Base-by-base conservation (phyloP, 1,140 invertebrate genomes). In the Pararge aegeria region DNA sequence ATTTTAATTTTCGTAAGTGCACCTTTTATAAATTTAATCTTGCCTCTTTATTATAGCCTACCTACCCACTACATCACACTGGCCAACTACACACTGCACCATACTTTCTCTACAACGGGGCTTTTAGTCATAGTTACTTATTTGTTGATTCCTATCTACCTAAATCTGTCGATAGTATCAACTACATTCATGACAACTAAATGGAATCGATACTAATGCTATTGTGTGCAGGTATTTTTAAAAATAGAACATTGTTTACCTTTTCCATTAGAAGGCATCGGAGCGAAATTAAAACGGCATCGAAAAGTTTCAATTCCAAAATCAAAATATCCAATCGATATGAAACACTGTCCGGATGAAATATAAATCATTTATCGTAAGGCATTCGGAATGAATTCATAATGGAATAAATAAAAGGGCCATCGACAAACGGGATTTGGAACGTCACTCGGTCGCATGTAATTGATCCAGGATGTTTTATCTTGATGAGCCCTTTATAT, bases 381-480 rank as follows among this genome's bases (percentile, higher is more conserved):
- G 46, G 49, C 49, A 52, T 52, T 51, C 49, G 61, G 48, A 66
- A 64, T 69, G 54, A 66, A 64, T 72, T 67, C 58, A 66, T 59
- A 64, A 63, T 70, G 40, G 64, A 68, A 73, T 59, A 65, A 66
- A 74, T 72, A 75, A 81, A 79, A 77, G 68, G 73, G 48, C 58
- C 68, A 74, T 81, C 77, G 75, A 79, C 73, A 70, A 88, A 83
- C 75, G 75, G 75, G 79, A 85, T 79, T 78, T 73, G 61, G 73
- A 77, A 87, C 79, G 81, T 85, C 83, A 86, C 75, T 83, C 81
- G 78, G 70, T 67, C 75, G 75, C 70, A 73, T 86, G 86, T 87
- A 89, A 89, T 87, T 86, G 86, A 89, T 87, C 83, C 83, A 72
- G 77, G 79, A 87, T 82, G 74, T 78, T 83, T 89, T 89, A 89